Conservation (phyloP, 2,888 invertebrate genomes). For the Coremacera marginata region DNA sequence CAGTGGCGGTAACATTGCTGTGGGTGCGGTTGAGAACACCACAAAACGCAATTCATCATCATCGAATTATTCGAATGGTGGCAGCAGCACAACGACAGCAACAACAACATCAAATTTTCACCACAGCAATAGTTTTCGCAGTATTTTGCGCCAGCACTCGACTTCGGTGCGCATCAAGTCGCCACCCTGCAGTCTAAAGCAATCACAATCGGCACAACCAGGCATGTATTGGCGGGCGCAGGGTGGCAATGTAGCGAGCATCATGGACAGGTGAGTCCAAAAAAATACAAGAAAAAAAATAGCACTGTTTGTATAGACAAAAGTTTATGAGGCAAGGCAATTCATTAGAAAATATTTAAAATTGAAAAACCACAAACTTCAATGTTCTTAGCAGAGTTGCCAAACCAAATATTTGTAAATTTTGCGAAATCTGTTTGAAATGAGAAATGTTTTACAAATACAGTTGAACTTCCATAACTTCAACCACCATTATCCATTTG, state of each 20-base stretch:
- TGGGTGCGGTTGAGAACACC: neutral
- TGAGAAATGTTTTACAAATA: neutral
- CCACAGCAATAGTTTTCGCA: constrained; percentile 56
- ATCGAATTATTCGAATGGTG: constrained; percentile 48
- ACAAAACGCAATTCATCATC: constrained; percentile 39
- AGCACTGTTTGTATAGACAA: neutral
- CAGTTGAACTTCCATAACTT: too few relatives aligned
- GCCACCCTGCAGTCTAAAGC: constrained; percentile 47
- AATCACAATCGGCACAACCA: constrained; percentile 54
- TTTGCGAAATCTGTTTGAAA: neutral
- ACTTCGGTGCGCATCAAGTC: constrained; percentile 54
- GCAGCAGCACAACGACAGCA: constrained; percentile 28
- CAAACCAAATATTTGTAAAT: too few relatives aligned
- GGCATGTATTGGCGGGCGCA: constrained; percentile 54
- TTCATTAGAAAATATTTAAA: too few relatives aligned
- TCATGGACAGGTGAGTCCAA: constrained; percentile 61
- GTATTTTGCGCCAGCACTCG: constrained; percentile 46
- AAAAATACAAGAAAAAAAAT: too few relatives aligned
- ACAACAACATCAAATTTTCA: constrained; percentile 46
- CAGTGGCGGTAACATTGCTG: neutral
- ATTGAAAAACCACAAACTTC: too few relatives aligned
- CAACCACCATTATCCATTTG: too few relatives aligned
- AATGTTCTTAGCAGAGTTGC: too few relatives aligned
- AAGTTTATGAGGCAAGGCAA: neutral
- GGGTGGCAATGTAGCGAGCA: constrained; percentile 47